Base-by-base conservation (phyloP, 1,140 invertebrate genomes). In the Trichonephila clavipes region DNA sequence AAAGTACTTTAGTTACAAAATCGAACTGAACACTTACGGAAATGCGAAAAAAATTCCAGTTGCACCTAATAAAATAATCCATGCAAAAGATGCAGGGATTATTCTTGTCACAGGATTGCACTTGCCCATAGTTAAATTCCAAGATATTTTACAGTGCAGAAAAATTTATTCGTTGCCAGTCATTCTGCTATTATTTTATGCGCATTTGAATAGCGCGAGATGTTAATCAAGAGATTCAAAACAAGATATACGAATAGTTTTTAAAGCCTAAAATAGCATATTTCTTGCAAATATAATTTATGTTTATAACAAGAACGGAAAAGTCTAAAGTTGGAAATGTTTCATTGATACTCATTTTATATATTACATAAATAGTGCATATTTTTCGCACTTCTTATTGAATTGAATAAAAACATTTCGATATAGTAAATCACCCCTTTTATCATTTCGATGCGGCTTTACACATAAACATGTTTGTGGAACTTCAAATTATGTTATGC, bases 11-110 rank as follows among this genome's bases (percentile, higher is more conserved):
- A 7, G 10, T 51, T 10, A 51, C 51, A 51, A 10, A 40, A 51
- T 51, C 51, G 7, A 51, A 51, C 7, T 69, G 24, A 62, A 12
- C 94, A 98, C 98, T 98, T 97, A 99, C 98, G 98, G 98, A 96
- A 98, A 99, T 96, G 97, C 98, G 96, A 99, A 99, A 97, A 99
- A 99, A 95, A 98, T 97, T 95, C 97, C 97, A 95, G 98, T 99
- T 94, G 98, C 98, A 95, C 97, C 97, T 95, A 99, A 96, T 95
- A 99, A 97, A 95, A 99, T 96, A 94, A 97, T 97, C 99, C 99
- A 99, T 95, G 99, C 99, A 96, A 99, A 98, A 95, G 98, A 98
- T 95, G 98, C 98, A 96, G 99, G 99, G 96, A 99, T 97, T 96
- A 98, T 98, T 97, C 98, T 98, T 95, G 98, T 98, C 96, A 98